Evolutionary conservation across 2,888 invertebrate species (phyloP), one percentile per base, ranked within the genome.

Genomic region (Lampropteryx suffumata): DNA sequence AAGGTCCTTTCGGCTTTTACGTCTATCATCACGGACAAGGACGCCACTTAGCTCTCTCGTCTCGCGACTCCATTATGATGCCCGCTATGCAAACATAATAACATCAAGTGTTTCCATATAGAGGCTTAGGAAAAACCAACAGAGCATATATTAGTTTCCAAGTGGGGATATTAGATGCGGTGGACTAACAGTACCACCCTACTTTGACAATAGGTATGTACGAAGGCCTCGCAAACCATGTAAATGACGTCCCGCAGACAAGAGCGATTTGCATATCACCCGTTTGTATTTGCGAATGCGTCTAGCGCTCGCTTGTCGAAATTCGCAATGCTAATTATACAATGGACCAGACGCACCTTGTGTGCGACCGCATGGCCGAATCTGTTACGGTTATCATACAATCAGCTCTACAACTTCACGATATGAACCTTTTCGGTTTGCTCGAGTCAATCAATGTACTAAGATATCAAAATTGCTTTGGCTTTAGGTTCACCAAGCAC

Each of bases 251-350:
- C 69, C 68, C 69, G 64, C 70, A 73, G 72, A 68, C 70, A 62
- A 67, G 73, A 69, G 63, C 69, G 69, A 85, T 85, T 86, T 81
- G 79, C 84, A 85, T 85, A 76, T 71, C 71, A 72, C 71, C 74
- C 75, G 72, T 75, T 79, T 79, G 76, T 82, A 76, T 83, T 84
- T 83, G 75, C 78, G 73, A 79, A 80, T 71, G 69, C 69, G 77
- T 79, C 78, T 82, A 82, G 76, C 70, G 68, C 69, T 73, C 71
- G 78, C 76, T 80, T 82, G 82, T 82, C 81, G 78, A 84, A 84
- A 84, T 85, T 82, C 82, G 79, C 79, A 83, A 76, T 84, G 82
- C 82, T 83, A 84, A 84, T 86, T 81, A 84, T 82, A 84, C 82
- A 84, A 82, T 82, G 71, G 79, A 84, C 76, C 81, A 83, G 83